phyloP scores from a whole-genome alignment of 2,797 vertebrate species.

The Florisuga fusca region DNA sequence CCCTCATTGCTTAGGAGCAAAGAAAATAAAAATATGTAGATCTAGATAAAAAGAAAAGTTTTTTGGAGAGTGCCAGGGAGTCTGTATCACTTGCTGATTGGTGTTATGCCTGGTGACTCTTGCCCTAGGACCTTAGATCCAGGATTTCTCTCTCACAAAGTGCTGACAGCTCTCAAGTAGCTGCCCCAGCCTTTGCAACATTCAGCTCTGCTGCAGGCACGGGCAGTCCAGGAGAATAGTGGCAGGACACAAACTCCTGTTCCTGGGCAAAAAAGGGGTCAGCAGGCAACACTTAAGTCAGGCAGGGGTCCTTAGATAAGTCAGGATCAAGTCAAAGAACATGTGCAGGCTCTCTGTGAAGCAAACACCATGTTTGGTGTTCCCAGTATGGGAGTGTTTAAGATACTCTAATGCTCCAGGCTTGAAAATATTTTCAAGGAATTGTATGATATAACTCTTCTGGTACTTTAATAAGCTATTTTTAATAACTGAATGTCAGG shows the following conservation, averaged over 20 bases:
- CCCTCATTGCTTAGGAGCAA: not conserved
- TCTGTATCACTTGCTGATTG: not conserved
- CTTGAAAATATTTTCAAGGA: not conserved
- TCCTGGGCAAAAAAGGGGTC: not conserved
- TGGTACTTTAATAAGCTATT: not conserved
- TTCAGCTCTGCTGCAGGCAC: not conserved
- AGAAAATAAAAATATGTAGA: not conserved
- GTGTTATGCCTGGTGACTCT: not conserved
- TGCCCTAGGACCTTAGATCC: not conserved
- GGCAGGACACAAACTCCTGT: not conserved
- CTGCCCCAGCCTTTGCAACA: not conserved
- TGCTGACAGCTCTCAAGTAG: not conserved
- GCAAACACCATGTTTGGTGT: not conserved
- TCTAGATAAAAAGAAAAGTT: not conserved
- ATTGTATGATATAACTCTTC: not conserved
- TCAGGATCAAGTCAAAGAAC: not conserved
- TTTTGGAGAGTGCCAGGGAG: not conserved
- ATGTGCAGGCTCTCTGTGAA: not conserved
- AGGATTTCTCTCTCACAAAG: not conserved
- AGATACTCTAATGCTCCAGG: not conserved
- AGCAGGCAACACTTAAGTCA: not conserved
- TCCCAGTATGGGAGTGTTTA: not conserved
- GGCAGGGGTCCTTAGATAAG: not conserved
- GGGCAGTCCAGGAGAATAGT: not conserved
- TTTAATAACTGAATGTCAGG: not conserved